Conservation (phyloP, 2,797 vertebrate genomes). For the Melanotaenia maccullochi region DNA sequence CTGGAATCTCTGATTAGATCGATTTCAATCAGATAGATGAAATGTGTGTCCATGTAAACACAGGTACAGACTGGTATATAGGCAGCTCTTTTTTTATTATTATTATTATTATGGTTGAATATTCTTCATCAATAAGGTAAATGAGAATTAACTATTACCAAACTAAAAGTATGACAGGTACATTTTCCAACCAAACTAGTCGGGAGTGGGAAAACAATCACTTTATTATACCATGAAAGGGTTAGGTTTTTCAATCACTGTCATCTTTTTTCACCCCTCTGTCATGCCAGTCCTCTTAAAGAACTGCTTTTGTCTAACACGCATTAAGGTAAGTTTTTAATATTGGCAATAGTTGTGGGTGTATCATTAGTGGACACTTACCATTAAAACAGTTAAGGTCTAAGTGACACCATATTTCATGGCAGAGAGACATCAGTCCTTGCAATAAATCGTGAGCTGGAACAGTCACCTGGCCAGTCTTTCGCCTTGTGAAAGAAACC, state of each 20-base stretch:
- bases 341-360: constrained; percentile 62
- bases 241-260: background rate
- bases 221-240: background rate
- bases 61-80: constrained; percentile 4
- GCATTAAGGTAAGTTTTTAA: constrained; percentile 62
- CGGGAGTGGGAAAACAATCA: background rate
- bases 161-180: background rate
- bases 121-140: background rate
- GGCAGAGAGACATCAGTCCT: constrained; percentile 60
- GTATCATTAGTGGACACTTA: constrained; percentile 56
- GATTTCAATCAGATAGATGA: too few species aligned
- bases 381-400: constrained; percentile 67
- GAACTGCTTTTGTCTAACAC: constrained; percentile 31
- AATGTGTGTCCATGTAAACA: too few species aligned
- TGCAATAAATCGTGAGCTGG: constrained; percentile 62
- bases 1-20: too few species aligned
- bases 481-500: constrained; percentile 54
- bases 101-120: background rate
- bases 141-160: background rate
- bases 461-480: constrained; percentile 67
- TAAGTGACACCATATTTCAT: constrained; percentile 73
- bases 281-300: constrained; percentile 37
- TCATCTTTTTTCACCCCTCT: constrained; percentile 26
- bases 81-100: background rate
- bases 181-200: background rate